Percentiles rank a stretch among this genome's conserved stretches.
Evolutionary conservation across 2,797 vertebrate species (phyloP).

Genomic region (Diplodus puntazzo): DNA sequence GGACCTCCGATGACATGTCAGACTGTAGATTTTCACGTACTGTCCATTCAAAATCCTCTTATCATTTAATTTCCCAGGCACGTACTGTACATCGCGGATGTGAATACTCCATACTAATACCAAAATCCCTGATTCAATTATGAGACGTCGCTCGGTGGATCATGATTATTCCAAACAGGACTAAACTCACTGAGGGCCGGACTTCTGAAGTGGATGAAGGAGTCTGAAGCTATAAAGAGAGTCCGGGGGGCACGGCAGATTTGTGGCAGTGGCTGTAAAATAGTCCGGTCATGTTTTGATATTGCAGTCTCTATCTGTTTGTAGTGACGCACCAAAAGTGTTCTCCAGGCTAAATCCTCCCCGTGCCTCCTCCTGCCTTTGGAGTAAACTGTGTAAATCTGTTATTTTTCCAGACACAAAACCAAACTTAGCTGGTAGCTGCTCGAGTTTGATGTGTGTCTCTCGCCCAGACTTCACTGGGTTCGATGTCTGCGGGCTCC

Average conservation of each 20-base stretch:
- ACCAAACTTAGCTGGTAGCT: constrained; percentile 40
- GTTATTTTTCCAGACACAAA: constrained; percentile 51
- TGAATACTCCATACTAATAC: constrained; percentile 7
- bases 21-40: background rate
- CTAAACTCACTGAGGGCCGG: constrained; percentile 25
- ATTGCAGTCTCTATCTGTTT: constrained; percentile 47
- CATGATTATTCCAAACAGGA: constrained; percentile 36
- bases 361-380: constrained; percentile 26
- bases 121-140: constrained; percentile 24
- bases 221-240: constrained; percentile 43
- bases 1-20: background rate
- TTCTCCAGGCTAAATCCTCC: constrained; percentile 50
- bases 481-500: constrained; percentile 29
- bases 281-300: constrained; percentile 61
- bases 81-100: background rate
- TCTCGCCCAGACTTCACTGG: constrained; percentile 28
- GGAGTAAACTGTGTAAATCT: constrained; percentile 41
- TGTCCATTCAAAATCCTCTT: constrained; percentile 21
- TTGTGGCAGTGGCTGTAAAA: constrained; percentile 49
- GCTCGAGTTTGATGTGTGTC: constrained; percentile 22
- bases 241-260: constrained; percentile 39
- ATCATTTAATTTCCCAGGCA: constrained; percentile 15
- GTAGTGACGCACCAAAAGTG: constrained; percentile 37
- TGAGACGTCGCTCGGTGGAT: constrained; percentile 21
- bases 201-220: constrained; percentile 43